Percentiles rank a stretch among this genome's conserved stretches.
Conservation (phyloP, 2,113 vertebrate genomes). For the Arenaria interpres region DNA sequence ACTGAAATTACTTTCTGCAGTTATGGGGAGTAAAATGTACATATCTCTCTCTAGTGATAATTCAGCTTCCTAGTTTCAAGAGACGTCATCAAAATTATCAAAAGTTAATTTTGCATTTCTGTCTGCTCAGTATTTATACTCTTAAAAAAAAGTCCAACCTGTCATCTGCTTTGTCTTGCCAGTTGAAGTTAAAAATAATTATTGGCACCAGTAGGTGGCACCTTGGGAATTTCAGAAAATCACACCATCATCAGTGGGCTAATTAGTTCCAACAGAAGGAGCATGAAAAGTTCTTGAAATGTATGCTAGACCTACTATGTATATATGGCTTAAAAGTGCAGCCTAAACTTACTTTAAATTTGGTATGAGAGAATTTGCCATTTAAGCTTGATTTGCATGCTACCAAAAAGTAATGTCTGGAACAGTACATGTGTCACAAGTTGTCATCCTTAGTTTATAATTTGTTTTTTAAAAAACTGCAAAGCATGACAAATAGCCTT, state of each 20-base stretch:
- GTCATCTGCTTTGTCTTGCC: not conserved
- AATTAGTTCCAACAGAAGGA: not conserved
- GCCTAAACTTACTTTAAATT: not conserved
- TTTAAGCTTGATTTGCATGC: not conserved
- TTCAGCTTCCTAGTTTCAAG: not conserved
- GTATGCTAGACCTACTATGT: not conserved
- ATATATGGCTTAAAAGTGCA: not conserved
- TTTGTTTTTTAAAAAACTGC: not conserved
- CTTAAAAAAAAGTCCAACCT: not conserved
- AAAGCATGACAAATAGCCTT: not conserved
- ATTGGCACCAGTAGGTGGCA: constrained; percentile 34
- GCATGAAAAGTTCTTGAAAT: not conserved
- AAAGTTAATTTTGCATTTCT: not conserved
- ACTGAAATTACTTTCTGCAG: not conserved
- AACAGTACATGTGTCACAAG: fast-evolving
- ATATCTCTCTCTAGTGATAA: not conserved
- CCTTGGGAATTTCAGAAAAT: constrained; percentile 16
- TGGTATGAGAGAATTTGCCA: not conserved
- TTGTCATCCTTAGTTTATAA: not conserved
- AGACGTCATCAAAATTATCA: not conserved
- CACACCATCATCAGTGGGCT: not conserved
- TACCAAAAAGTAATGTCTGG: not conserved
- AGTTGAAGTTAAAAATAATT: not conserved
- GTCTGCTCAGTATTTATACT: not conserved
- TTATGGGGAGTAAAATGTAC: not conserved